Evolutionary conservation across 2,113 vertebrate genomes (phyloP).

Genomic region (Edolisoma coerulescens): DNA sequence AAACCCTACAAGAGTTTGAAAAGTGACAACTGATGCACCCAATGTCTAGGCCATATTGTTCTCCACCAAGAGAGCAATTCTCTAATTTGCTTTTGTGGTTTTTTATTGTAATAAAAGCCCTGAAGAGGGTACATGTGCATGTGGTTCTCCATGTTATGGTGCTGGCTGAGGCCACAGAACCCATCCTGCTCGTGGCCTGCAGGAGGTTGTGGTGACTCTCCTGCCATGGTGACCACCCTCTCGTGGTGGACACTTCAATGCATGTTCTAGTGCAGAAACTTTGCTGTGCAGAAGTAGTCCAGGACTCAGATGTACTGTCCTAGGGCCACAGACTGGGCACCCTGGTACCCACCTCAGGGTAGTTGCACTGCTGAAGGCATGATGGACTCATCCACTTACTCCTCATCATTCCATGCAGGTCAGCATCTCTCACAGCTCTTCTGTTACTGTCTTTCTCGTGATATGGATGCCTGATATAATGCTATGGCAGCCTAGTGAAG

Average conservation of each 20-base stretch:
- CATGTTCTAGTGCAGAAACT: background rate
- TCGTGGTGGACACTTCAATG: background rate
- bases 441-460: background rate
- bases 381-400: background rate
- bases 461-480: background rate
- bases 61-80: background rate
- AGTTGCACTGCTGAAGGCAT: background rate
- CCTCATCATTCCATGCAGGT: background rate
- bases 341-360: background rate
- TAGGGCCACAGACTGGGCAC: no score
- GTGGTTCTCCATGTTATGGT: rapidly evolving
- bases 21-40: background rate
- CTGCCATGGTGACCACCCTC: background rate
- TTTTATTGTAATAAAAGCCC: background rate
- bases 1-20: background rate
- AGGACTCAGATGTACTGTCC: background rate
- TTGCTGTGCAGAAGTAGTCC: background rate
- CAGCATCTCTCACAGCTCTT: background rate
- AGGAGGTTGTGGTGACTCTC: background rate
- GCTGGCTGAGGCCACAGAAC: background rate
- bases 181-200: rapidly evolving
- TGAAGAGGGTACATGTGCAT: background rate
- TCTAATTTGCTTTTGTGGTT: background rate
- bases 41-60: background rate
- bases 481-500: background rate